Conservation (phyloP, 2,797 vertebrate genomes). For the Pipistrellus pipistrellus region DNA sequence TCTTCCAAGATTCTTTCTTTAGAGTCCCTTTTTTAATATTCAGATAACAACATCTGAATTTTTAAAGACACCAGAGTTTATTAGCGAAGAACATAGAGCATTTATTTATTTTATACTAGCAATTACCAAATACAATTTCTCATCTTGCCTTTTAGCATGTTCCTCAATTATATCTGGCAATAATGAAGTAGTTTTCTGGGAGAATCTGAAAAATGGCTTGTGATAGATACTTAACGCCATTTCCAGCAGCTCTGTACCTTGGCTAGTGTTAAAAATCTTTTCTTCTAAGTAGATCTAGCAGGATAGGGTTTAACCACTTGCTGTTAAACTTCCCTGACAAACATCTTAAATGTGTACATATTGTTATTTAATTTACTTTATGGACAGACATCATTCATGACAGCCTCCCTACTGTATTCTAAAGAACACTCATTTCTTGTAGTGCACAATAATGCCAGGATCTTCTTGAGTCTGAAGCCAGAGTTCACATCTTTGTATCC, state of each 20-base stretch:
- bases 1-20: not conserved
- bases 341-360: not conserved
- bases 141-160: constrained; percentile 17
- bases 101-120: not conserved
- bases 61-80: not conserved
- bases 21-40: not conserved
- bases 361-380: not conserved
- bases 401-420: not conserved
- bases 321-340: not conserved
- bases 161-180: not conserved
- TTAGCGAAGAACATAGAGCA: not conserved
- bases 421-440: constrained; percentile 2
- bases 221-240: not conserved
- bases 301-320: not conserved
- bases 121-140: not conserved
- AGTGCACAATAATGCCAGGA: not conserved
- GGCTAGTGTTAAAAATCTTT: not conserved
- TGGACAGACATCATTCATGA: not conserved
- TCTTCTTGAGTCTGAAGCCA: not conserved
- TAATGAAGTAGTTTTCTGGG: constrained; percentile 7
- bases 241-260: not conserved
- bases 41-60: not conserved
- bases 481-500: not conserved
- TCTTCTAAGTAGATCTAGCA: not conserved
- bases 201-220: not conserved